phyloP scores from a whole-genome alignment of 2,113 vertebrate genomes.

The Chloebia gouldiae region DNA sequence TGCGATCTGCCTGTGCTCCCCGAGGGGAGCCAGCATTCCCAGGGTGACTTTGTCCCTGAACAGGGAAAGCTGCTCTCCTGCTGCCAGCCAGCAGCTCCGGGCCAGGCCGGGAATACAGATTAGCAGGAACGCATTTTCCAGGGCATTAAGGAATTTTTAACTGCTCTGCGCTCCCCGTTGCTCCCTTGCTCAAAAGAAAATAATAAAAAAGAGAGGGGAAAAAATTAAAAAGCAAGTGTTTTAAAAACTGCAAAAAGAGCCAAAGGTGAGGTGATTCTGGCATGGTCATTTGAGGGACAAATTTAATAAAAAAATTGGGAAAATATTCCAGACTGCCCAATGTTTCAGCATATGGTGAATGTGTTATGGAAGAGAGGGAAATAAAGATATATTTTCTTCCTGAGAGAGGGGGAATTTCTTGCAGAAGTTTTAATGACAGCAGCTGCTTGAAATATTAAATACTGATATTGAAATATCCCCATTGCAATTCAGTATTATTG shows the following conservation, averaged over 20 bases:
- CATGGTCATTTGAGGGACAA: too few species aligned
- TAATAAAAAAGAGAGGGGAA: not conserved
- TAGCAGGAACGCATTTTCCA: not conserved
- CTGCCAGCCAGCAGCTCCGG: not conserved
- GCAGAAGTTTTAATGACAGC: not conserved
- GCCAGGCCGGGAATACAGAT: not conserved
- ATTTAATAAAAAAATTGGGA: not conserved
- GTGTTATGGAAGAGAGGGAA: not conserved
- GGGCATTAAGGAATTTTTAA: not conserved
- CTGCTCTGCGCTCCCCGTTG: not conserved
- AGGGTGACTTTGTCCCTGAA: not conserved
- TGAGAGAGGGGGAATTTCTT: not conserved
- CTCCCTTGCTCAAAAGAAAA: not conserved
- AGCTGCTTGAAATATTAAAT: not conserved
- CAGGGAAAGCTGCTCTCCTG: not conserved
- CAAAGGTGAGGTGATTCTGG: not conserved
- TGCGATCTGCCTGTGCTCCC: not conserved
- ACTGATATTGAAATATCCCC: not conserved
- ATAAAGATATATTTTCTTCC: not conserved
- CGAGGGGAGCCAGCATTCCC: not conserved
- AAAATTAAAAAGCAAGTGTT: accelerated
- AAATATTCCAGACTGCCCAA: not conserved
- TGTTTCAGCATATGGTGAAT: not conserved
- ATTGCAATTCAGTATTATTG: accelerated
- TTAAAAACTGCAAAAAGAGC: not conserved